phyloP scores from a whole-genome alignment of 2,797 vertebrate species.

The Sitta carolinensis region DNA sequence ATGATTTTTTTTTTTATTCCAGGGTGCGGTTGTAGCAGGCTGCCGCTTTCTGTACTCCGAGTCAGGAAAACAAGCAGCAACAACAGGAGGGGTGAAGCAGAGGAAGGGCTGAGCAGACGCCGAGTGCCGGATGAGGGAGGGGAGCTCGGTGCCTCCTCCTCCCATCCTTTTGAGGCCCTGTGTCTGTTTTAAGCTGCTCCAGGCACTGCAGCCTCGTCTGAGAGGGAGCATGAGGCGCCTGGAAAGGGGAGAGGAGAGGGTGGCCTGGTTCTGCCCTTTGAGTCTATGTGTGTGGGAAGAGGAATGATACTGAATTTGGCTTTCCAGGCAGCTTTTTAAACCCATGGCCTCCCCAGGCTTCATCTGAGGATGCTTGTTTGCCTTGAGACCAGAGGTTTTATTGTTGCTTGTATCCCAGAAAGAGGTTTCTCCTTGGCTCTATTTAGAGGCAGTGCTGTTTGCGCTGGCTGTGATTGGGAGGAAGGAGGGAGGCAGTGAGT shows the following conservation, averaged over 20 bases:
- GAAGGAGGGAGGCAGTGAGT: slow-evolving; percentile 24
- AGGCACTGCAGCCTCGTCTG: background rate
- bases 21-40: slow-evolving; percentile 13
- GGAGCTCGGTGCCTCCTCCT: background rate
- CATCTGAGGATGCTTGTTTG: slow-evolving; percentile 41
- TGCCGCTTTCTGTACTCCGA: background rate
- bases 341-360: background rate
- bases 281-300: slow-evolving; percentile 8
- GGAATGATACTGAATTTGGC: background rate
- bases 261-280: slow-evolving; percentile 31
- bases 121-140: background rate
- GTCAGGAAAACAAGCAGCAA: background rate
- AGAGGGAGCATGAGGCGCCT: background rate
- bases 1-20: background rate
- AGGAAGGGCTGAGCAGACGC: background rate
- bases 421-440: slow-evolving; percentile 22
- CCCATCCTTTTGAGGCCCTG: background rate
- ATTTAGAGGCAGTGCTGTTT: background rate
- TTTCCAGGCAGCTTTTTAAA: background rate
- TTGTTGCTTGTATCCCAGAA: background rate
- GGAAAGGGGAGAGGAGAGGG: background rate
- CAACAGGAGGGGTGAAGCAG: background rate
- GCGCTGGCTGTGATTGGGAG: slow-evolving; percentile 47
- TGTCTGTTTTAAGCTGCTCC: slow-evolving; percentile 27
- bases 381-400: background rate